Base-by-base conservation (phyloP, 2,888 invertebrate species). In the Acleris emargana region DNA sequence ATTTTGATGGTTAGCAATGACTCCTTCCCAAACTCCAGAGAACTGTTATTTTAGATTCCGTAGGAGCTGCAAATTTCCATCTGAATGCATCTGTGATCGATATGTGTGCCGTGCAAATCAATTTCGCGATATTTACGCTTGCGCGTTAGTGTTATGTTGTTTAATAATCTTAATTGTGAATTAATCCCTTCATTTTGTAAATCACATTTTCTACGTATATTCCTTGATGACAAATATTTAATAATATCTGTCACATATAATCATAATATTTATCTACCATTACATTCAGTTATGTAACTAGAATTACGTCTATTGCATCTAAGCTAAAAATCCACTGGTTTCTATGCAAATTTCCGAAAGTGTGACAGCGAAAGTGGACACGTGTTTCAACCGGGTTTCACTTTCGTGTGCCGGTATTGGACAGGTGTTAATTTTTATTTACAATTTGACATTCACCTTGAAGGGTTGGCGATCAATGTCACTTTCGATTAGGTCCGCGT, bases 311-410 rank as follows among this genome's bases (percentile, higher is more conserved):
- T 55, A 54, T 60, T 52, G 55, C 66, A 57, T 60, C 51, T 52
- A 42, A 54, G 53, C 42, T 60, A 61, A 66, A 60, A 61, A 66
- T 42, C 32, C 60, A 57, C 52, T 73, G 78, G 87, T 86, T 86
- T 88, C 87, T 88, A 88, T 85, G 86, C 79, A 86, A 85, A 87
- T 85, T 77, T 75, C 78, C 76, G 79, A 76, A 82, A 82, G 80
- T 80, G 78, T 80, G 78, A 81, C 82, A 76, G 84, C 82, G 87
- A 87, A 87, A 87, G 87, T 86, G 64, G 54, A 67, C 64, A 64
- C 71, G 67, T 61, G 74, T 72, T 71, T 70, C 38, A 5, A 72
- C 70, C 73, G 71, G 78, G 82, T 87, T 87, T 88, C 87, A 86
- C 88, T 88, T 86, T 86, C 78, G 45, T 61, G 38, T 13, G 38